These are phyloP conservation scores for Notolepis coatsorum DNA, from an alignment of 2,797 vertebrate genomes.

Conservation along the genomic window DNA sequence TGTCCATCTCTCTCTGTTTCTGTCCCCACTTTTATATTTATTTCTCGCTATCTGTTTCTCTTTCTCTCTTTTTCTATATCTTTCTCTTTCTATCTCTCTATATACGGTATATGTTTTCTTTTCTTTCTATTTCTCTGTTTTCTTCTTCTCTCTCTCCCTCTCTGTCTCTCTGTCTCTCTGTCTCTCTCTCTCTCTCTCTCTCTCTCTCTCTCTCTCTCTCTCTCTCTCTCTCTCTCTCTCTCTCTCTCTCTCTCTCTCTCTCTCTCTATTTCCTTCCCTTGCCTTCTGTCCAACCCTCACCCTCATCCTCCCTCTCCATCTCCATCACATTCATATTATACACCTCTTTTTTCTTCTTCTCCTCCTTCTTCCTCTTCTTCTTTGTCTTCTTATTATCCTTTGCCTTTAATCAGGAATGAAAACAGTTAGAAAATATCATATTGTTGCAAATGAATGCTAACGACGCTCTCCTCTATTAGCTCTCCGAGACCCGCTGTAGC, in stretches of 20 bases:
- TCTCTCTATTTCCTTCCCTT: conserved; percentile 66
- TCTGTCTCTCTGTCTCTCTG: conserved; percentile 14
- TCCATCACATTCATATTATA: conserved; percentile 18
- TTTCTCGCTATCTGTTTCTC: background rate
- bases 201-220: background rate
- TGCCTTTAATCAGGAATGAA: conserved; percentile 81
- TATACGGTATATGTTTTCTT: conserved; percentile 1
- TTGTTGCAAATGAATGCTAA: conserved; percentile 83
- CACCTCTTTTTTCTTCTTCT: conserved; percentile 61
- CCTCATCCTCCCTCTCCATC: background rate
- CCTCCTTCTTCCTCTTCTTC: too few relatives aligned
- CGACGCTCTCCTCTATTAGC: conserved; percentile 74
- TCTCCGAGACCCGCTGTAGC: too few relatives aligned
- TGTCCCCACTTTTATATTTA: background rate
- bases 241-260: background rate
- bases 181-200: conserved; percentile 23
- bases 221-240: background rate
- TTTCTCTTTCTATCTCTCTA: background rate
- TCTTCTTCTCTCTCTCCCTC: background rate
- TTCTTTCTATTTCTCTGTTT: background rate
- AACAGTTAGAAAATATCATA: conserved; percentile 81
- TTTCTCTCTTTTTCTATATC: background rate
- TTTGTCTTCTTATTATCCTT: conserved; percentile 58
- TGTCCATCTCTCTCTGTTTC: background rate
- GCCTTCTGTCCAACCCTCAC: conserved; percentile 51